A percentile compares a stretch with the other conserved stretches of the same genome.
phyloP scores from a whole-genome alignment of 2,888 invertebrate species.

The Molorchus minor region DNA sequence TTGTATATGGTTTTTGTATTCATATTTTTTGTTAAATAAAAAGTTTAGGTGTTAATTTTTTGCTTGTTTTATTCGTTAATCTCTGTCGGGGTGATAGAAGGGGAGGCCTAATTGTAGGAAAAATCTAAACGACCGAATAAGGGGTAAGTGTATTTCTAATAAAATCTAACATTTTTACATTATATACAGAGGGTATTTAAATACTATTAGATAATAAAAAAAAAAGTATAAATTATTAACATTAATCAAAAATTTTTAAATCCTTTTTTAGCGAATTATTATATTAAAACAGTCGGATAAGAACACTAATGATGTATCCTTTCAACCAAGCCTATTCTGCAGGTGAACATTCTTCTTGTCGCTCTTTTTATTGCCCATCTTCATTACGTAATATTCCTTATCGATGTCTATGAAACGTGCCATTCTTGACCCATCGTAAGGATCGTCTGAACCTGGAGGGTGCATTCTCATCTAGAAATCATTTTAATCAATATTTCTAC shows the following conservation, averaged over 20 bases:
- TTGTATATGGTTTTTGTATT: slow-evolving; percentile 18
- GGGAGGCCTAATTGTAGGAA: too few relatives aligned
- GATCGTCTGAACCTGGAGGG: slow-evolving; percentile 72
- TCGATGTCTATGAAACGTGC: slow-evolving; percentile 65
- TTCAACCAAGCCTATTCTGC: slow-evolving; percentile 8
- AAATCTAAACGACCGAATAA: too few relatives aligned
- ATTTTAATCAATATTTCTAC: too few relatives aligned
- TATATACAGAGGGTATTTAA: slow-evolving; percentile 15
- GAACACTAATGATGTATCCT: not conserved
- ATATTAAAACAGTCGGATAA: not conserved
- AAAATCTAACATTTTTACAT: not conserved
- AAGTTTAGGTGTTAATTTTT: slow-evolving; percentile 15
- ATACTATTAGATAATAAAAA: too few relatives aligned
- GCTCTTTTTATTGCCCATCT: slow-evolving; percentile 46
- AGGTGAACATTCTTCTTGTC: slow-evolving; percentile 3
- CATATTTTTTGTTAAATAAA: slow-evolving; percentile 23
- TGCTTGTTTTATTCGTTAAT: not conserved
- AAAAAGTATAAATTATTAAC: slow-evolving; percentile 2
- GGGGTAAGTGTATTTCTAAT: not conserved
- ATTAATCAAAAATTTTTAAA: too few relatives aligned
- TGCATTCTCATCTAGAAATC: slow-evolving; percentile 71
- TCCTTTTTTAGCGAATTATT: not conserved
- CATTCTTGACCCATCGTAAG: slow-evolving; percentile 65
- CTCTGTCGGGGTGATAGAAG: not conserved
- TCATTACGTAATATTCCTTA: slow-evolving; percentile 59